Conservation (phyloP, 1,140 invertebrate genomes). For the Riptortus pedestris region DNA sequence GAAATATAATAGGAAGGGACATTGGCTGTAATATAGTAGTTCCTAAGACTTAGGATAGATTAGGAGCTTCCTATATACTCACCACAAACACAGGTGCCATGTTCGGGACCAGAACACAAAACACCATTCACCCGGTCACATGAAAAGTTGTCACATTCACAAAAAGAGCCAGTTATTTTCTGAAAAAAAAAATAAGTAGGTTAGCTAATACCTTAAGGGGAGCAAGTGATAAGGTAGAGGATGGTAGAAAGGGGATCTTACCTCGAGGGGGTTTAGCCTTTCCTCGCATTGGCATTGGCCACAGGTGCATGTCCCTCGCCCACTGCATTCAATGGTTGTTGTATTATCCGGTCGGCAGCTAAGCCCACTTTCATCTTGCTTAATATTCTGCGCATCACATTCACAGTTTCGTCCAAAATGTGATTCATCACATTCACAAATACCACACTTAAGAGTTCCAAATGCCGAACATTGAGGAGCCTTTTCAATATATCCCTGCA, state of each 20-base stretch:
- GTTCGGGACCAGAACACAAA: conserved; percentile 63
- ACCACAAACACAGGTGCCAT: conserved; percentile 67
- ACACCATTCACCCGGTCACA: conserved; percentile 72
- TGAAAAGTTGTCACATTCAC: conserved; percentile 93
- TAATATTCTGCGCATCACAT: conserved; percentile 51
- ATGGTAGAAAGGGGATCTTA: conserved; percentile 30
- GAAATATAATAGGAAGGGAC: too few species aligned
- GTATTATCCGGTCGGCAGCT: conserved; percentile 65
- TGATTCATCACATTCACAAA: conserved; percentile 69
- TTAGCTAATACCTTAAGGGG: conserved; percentile 5
- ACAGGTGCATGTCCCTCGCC: conserved; percentile 67
- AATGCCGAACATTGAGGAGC: conserved; percentile 50
- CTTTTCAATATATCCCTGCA: conserved; percentile 38
- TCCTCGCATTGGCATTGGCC: conserved; percentile 65
- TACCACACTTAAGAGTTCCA: conserved; percentile 72
- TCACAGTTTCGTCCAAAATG: conserved; percentile 79
- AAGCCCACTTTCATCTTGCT: conserved; percentile 41
- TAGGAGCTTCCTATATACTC: too few species aligned
- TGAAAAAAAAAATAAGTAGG: conserved; percentile 25
- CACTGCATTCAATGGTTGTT: conserved; percentile 57
- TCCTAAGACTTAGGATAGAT: too few species aligned
- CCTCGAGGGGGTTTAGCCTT: conserved; percentile 43
- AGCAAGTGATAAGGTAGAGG: neutral
- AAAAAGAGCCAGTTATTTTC: conserved; percentile 55
- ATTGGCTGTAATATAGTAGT: too few species aligned